Evolutionary conservation across 1,140 invertebrate genomes (phyloP), one percentile per base, ranked within the genome.

Genomic region (Magallana gigas): DNA sequence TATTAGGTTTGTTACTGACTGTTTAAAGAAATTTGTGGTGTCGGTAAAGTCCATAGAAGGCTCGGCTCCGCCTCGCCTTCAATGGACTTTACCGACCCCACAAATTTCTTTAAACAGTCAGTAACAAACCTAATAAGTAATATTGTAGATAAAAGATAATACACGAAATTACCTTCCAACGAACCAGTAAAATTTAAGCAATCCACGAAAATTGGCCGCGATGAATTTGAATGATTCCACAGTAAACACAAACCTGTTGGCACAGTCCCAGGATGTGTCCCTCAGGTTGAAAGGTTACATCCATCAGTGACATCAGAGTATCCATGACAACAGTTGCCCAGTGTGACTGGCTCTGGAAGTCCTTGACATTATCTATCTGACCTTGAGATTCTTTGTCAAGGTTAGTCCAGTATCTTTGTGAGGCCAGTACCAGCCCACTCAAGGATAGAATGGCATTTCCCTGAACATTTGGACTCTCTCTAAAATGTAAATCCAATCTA

Each of bases 381-480:
- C 88, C 57, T 11, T 90, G 12, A 36, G 11, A 48, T 29, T 88
- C 88, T 14, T 87, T 56, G 62, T 92, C 91, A 29, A 91, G 89
- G 23, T 84, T 86, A 9, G 85, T 83, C 64, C 86, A 87, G 85
- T 88, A 88, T 80, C 87, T 87, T 14, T 88, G 88, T 36, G 91
- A 85, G 64, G 90, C 88, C 9, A 91, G 58, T 2, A 89, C 90
- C 68, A 92, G 85, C 0, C 91, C 90, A 29, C 89, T 87, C 12
- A 93, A 88, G 0, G 92, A 88, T 29, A 91, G 87, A 4, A 92
- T 86, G 62, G 86, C 88, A 83, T 93, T 92, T 58, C 88, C 91
- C 84, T 93, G 92, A 36, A 89, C 87, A 12, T 88, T 88, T 6
- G 92, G 92, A 57, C 87, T 90, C 14, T 91, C 90, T 62, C 92